Evolutionary conservation across 2,888 invertebrate species (phyloP), one percentile per base, ranked within the genome.

Genomic region (Pyralis farinalis): DNA sequence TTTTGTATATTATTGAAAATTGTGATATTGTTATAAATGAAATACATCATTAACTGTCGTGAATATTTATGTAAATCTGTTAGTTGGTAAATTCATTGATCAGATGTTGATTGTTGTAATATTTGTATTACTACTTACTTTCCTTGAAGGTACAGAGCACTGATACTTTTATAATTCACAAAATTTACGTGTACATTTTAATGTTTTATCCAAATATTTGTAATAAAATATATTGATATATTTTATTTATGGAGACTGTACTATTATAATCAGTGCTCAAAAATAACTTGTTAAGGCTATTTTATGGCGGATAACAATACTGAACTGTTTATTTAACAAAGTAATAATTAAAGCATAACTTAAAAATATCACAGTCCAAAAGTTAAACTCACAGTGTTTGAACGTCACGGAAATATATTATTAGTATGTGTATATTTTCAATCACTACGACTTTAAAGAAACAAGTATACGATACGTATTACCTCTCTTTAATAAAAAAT

Each of bases 1-100:
- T 83, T 82, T 75, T 82, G 85, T 86, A 85, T 84, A 85, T 87
- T 87, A 87, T 85, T 86, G 72, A 88, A 88, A 86, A 88, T 83
- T 88, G 88, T 88, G 88, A 88, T 88, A 88, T 87, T 86, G 86
- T 88, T 87, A 84, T 81, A 77, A 80, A 65, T 75, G 51, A 75
- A 67, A 64, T 65, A 69, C 69, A 75, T 76, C 69, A 61, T 47
- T 81, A 71, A 73, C 58, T 71, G 63, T 77, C 76, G 63, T 72
- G 63, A 55, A 63, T 76, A 68, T 79, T 73, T 74, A 63, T 61
- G 58, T 62, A 66, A 61, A 64, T 58, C 65, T 68, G 68, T 75
- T 58, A 62, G 56, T 51, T 55, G 51, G 54, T 64, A 61, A 55
- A 63, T 64, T 66, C 65, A 60, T 64, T 60, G 52, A 55, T 63